Evolutionary conservation across 2,888 invertebrate genomes (phyloP).

Genomic region (Hydropsyche betteni): DNA sequence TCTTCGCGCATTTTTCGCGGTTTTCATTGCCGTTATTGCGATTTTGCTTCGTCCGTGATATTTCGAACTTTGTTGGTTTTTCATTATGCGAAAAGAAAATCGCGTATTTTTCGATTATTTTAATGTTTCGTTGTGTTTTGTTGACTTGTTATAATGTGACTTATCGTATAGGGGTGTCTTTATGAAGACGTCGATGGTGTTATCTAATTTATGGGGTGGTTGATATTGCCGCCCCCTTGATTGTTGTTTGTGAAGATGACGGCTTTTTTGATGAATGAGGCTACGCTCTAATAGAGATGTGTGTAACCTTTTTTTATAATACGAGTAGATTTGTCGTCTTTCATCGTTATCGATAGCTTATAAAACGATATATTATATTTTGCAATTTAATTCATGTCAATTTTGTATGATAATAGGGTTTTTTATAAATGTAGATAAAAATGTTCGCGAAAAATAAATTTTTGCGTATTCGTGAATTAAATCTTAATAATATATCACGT

Average conservation of each 20-base stretch:
- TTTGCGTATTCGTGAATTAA: too few relatives aligned
- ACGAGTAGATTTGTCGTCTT: too few relatives aligned
- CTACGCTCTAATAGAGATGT: background rate
- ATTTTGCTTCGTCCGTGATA: background rate
- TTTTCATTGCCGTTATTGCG: background rate
- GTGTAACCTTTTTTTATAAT: too few relatives aligned
- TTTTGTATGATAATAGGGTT: too few relatives aligned
- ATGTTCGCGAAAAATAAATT: too few relatives aligned
- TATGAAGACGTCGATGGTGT: conserved; percentile 17
- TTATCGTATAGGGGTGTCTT: background rate
- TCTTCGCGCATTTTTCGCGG: background rate
- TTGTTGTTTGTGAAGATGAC: conserved; percentile 27
- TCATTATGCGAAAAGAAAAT: background rate
- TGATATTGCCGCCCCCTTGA: background rate
- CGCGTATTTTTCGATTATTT: too few relatives aligned
- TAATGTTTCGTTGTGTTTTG: too few relatives aligned
- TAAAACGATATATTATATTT: too few relatives aligned
- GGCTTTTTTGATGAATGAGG: conserved; percentile 10
- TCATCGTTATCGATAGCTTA: too few relatives aligned
- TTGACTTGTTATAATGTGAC: background rate
- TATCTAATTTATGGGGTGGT: conserved; percentile 23
- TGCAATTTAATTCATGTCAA: too few relatives aligned
- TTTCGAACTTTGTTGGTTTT: conserved; percentile 5
- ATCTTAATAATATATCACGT: too few relatives aligned
- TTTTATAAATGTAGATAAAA: too few relatives aligned